A percentile compares a stretch with the other conserved stretches of the same genome.
These are phyloP conservation scores for Montipora foliosa DNA, from an alignment of 64 coral and sea anemone genomes.

Conservation along the genomic window DNA sequence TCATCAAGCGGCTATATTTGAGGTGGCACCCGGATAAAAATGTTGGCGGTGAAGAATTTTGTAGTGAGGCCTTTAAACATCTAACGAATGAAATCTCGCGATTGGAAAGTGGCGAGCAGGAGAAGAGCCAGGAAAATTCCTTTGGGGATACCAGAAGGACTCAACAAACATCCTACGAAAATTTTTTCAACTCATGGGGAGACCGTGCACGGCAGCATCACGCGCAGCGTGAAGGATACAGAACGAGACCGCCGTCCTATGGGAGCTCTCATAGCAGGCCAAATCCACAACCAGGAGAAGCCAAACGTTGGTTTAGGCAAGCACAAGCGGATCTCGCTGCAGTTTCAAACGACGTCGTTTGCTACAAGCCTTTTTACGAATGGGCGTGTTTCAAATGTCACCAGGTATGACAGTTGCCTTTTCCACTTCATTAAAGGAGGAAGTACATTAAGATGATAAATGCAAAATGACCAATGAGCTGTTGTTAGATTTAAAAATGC, in stretches of 20 bases:
- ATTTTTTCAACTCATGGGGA: background rate
- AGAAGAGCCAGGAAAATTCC: background rate
- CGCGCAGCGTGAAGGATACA: slow-evolving; percentile 14
- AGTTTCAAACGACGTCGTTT: slow-evolving; percentile 25
- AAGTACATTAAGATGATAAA: too few relatives aligned
- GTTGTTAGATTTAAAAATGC: too few relatives aligned
- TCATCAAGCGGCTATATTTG: slow-evolving; percentile 75
- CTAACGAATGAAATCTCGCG: slow-evolving; percentile 56
- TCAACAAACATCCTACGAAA: background rate
- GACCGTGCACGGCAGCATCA: slow-evolving; percentile 12
- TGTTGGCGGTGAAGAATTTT: slow-evolving; percentile 74
- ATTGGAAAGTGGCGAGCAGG: slow-evolving; percentile 43
- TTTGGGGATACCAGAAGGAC: rapidly evolving
- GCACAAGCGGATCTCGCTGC: slow-evolving; percentile 67
- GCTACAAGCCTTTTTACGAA: slow-evolving; percentile 51
- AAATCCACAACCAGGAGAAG: slow-evolving; percentile 37
- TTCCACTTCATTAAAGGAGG: too few relatives aligned
- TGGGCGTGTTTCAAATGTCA: slow-evolving; percentile 87
- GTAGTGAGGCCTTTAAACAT: slow-evolving; percentile 63
- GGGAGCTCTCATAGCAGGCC: background rate
- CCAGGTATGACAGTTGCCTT: slow-evolving; percentile 35
- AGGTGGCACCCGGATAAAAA: slow-evolving; percentile 87
- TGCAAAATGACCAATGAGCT: too few relatives aligned
- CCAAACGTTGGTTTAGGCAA: slow-evolving; percentile 79
- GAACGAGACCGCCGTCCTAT: slow-evolving; percentile 11